phyloP scores from a whole-genome alignment of 92 coral and sea anemone genomes.

The Phymanthus crucifer region DNA sequence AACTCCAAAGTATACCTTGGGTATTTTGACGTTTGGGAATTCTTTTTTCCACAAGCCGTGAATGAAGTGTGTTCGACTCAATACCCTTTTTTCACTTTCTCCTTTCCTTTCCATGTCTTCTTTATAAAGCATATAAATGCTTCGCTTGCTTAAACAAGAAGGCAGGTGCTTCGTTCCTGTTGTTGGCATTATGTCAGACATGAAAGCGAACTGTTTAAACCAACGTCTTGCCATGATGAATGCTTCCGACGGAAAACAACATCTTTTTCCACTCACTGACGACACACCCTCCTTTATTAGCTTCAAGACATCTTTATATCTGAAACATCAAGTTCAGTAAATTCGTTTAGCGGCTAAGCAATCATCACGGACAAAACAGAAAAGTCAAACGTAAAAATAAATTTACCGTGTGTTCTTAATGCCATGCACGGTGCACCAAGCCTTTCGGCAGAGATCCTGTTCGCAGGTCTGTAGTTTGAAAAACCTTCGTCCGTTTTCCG shows the following conservation, averaged over 20 bases:
- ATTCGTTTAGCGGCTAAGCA: neutral
- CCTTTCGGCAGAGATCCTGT: conserved; percentile 19
- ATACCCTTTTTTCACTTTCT: neutral
- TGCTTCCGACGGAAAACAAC: neutral
- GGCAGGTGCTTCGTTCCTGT: conserved; percentile 25
- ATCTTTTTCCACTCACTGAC: neutral
- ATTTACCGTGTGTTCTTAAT: conserved; percentile 1
- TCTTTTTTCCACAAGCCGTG: conserved; percentile 41
- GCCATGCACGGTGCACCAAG: conserved; percentile 26
- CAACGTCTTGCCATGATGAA: conserved; percentile 6
- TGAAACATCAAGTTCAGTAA: neutral
- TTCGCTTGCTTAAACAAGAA: conserved; percentile 37
- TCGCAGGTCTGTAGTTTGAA: neutral
- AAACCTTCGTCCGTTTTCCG: conserved; percentile 8
- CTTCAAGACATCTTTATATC: conserved; percentile 16
- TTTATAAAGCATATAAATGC: conserved; percentile 19
- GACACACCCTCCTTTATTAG: neutral
- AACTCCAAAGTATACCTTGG: conserved; percentile 35
- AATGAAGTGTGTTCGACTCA: conserved; percentile 28
- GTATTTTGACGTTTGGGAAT: conserved; percentile 44
- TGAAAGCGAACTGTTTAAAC: conserved; percentile 7
- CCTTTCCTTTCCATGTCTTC: conserved; percentile 30
- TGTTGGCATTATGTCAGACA: conserved; percentile 47
- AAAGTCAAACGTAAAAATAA: too few species aligned
- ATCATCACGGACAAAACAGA: neutral